Evolutionary conservation across 1,140 invertebrate genomes (phyloP).

Genomic region (Telenomus remus): DNA sequence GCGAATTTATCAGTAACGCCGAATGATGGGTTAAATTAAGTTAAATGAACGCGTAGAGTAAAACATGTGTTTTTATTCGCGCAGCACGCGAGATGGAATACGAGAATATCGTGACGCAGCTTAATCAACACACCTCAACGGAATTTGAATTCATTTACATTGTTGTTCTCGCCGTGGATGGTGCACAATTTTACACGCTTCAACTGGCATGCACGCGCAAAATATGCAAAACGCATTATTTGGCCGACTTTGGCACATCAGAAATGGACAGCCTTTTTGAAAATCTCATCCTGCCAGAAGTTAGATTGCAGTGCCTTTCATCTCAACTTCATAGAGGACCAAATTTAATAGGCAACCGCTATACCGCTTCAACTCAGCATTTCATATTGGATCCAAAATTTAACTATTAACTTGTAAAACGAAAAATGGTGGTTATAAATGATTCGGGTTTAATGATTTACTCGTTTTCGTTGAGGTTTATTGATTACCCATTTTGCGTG

Average conservation of each 20-base stretch:
- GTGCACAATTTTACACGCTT: slow-evolving; percentile 64
- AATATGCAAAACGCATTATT: slow-evolving; percentile 71
- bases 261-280: slow-evolving; percentile 53
- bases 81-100: slow-evolving; percentile 4
- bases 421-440: too few species aligned
- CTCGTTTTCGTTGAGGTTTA: too few species aligned
- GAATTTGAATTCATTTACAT: slow-evolving; percentile 52
- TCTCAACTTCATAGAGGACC: slow-evolving; percentile 39
- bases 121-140: slow-evolving; percentile 55
- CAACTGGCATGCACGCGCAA: slow-evolving; percentile 55
- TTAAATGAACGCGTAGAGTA: not conserved
- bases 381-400: too few species aligned
- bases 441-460: too few species aligned
- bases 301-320: slow-evolving; percentile 65
- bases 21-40: slow-evolving; percentile 1
- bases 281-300: slow-evolving; percentile 41
- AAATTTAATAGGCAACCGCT: slow-evolving; percentile 62
- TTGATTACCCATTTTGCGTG: too few species aligned
- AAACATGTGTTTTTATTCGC: slow-evolving; percentile 14
- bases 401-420: too few species aligned
- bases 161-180: slow-evolving; percentile 51
- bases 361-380: slow-evolving; percentile 60
- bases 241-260: slow-evolving; percentile 55
- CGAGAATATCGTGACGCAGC: slow-evolving; percentile 17
- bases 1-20: not conserved